Evolutionary conservation across 2,888 invertebrate species (phyloP).

Genomic region (Hypolimnas misippus): DNA sequence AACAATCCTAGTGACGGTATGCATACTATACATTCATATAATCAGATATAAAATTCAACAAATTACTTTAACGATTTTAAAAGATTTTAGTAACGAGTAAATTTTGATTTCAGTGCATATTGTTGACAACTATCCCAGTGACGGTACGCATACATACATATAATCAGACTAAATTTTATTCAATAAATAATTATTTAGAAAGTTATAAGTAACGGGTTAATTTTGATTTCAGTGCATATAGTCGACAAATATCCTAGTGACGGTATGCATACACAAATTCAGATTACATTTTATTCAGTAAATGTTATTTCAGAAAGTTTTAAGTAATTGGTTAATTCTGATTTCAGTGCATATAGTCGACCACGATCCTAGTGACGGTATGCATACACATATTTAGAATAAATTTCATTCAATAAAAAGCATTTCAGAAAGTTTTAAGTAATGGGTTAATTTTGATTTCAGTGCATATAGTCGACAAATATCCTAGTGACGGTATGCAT

Average conservation of each 20-base stretch:
- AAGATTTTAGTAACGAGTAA: too few species aligned
- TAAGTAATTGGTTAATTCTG: slow-evolving; percentile 15
- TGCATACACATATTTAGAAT: too few species aligned
- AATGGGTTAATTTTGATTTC: slow-evolving; percentile 30
- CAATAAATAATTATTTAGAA: neutral
- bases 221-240: slow-evolving; percentile 41
- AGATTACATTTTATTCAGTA: too few species aligned
- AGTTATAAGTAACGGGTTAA: neutral
- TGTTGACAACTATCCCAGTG: too few species aligned
- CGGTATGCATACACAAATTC: slow-evolving; percentile 13
- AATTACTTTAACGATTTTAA: too few species aligned
- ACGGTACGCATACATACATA: too few species aligned
- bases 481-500: slow-evolving; percentile 14
- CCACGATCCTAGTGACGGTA: slow-evolving; percentile 29
- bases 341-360: slow-evolving; percentile 51
- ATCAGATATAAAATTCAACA: too few species aligned
- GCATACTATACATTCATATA: too few species aligned
- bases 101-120: slow-evolving; percentile 44
- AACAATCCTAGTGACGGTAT: slow-evolving; percentile 16
- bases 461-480: neutral
- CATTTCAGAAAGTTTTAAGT: too few species aligned
- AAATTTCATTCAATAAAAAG: too few species aligned
- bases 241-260: slow-evolving; percentile 22
- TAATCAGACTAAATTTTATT: neutral
- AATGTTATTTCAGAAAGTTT: too few species aligned